These are phyloP conservation scores for Aphidius colemani DNA, from an alignment of 2,888 invertebrate species.

Conservation along the genomic window DNA sequence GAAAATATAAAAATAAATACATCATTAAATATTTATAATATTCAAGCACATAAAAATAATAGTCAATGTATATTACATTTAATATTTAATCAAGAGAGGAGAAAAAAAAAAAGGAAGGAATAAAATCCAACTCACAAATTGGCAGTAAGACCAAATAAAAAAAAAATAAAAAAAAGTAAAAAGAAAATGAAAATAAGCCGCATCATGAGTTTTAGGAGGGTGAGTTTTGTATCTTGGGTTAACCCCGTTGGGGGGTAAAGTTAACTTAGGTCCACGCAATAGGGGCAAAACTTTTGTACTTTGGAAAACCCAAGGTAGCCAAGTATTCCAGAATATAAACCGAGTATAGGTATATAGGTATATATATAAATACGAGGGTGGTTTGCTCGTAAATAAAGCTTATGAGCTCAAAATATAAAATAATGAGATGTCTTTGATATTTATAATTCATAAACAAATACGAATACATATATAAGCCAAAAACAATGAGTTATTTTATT, in stretches of 20 bases:
- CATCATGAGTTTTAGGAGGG: background rate
- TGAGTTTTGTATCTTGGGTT: conserved; percentile 14
- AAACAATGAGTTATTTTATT: conserved; percentile 2
- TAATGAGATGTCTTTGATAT: conserved; percentile 50
- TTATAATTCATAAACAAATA: conserved; percentile 40
- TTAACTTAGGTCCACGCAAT: conserved; percentile 34
- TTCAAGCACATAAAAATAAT: too few relatives aligned
- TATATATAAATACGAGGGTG: conserved; percentile 16
- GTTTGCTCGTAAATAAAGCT: conserved; percentile 50
- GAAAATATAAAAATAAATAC: too few relatives aligned
- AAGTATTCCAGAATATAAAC: conserved; percentile 13
- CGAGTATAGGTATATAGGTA: conserved; percentile 13
- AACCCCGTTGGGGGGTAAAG: conserved; percentile 25
- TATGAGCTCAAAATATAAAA: conserved; percentile 50
- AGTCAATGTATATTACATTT: too few relatives aligned
- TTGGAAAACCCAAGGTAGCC: conserved; percentile 24
- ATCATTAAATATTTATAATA: too few relatives aligned
- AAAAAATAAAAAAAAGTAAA: conserved; percentile 19
- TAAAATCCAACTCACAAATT: conserved; percentile 35
- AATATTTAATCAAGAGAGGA: background rate
- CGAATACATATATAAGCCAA: background rate
- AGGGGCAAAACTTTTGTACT: conserved; percentile 41
- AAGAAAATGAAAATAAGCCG: conserved; percentile 14
- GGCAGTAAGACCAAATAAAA: conserved; percentile 37
- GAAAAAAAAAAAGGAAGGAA: conserved; percentile 14